Evolutionary conservation across 2,888 invertebrate species (phyloP), one percentile per base, ranked within the genome.

Genomic region (Campoletis raptor): DNA sequence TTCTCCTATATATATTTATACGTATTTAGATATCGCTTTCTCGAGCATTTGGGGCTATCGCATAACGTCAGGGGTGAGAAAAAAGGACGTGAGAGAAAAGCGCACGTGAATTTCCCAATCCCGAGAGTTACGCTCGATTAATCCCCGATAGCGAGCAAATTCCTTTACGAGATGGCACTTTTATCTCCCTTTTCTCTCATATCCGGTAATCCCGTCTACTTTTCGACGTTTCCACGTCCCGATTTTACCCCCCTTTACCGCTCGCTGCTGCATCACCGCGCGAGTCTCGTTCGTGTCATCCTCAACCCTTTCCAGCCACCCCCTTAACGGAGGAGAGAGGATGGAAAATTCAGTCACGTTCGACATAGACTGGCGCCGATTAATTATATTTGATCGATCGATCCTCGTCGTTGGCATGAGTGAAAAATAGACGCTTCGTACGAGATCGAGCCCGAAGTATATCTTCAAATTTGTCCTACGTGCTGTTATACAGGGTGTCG

Each of bases 121-220:
- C 81, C 78, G 70, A 83, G 52, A 66, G 83, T 86, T 86, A 83
- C 83, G 86, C 80, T 81, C 86, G 83, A 86, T 86, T 86, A 86
- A 86, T 86, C 83, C 83, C 57, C 80, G 83, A 86, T 83, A 48
- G 80, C 36, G 37, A 64, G 73, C 76, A 70, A 77, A 86, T 83
- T 86, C 80, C 76, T 73, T 54, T 54, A 21, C 64, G 72, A 66
- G 73, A 66, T 81, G 73, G 66, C 73, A 40, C 73, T 82, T 69
- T 45, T 61, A n/a, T 80, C 37, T 48, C 64, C 37, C 40, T 81
- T 72, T 57, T 76, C 67, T 81, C 77, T 81, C 64, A 52, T 81
- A 45, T 72, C 66, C 72, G 73, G 78, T 84, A 81, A 84, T 84
- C 81, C 78, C 72, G 57, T 84, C 73, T 73, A 81, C 77, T 73